These are phyloP conservation scores for Lepidochitona cinerea DNA, from an alignment of 2,888 invertebrate genomes.

Conservation along the genomic window DNA sequence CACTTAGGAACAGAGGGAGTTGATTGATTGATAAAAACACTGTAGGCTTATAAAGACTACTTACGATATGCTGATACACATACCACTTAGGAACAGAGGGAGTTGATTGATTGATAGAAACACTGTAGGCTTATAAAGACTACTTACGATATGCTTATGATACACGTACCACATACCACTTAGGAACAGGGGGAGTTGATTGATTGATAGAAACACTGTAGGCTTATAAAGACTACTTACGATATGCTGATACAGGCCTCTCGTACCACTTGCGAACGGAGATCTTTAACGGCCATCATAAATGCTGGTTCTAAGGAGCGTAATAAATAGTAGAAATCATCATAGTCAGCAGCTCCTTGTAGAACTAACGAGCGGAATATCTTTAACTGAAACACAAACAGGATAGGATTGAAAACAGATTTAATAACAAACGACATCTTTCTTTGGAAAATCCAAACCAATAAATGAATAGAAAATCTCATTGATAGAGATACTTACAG, in stretches of 20 bases:
- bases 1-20: no score
- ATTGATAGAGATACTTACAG: constrained; percentile 75
- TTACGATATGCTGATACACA: no score
- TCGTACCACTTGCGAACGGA: constrained; percentile 89
- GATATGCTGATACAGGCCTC: constrained; percentile 97
- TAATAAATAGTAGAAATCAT: constrained; percentile 82
- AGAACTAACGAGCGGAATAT: constrained; percentile 86
- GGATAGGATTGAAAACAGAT: not conserved
- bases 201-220: no score
- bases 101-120: no score
- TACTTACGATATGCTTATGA: no score
- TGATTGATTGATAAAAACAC: no score
- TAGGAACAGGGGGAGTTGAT: no score
- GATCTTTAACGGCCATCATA: constrained; percentile 61
- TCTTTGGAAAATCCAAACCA: not conserved
- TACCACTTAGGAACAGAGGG: no score
- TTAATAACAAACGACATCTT: not conserved
- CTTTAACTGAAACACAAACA: constrained; percentile 83
- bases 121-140: no score
- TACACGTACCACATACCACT: no score
- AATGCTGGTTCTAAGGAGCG: constrained; percentile 77
- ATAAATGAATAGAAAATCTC: not conserved
- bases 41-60: no score
- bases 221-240: no score
- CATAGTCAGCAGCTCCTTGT: constrained; percentile 84